Evolutionary conservation across 2,888 invertebrate genomes (phyloP), one percentile per base, ranked within the genome.

Genomic region (Mimas tiliae): DNA sequence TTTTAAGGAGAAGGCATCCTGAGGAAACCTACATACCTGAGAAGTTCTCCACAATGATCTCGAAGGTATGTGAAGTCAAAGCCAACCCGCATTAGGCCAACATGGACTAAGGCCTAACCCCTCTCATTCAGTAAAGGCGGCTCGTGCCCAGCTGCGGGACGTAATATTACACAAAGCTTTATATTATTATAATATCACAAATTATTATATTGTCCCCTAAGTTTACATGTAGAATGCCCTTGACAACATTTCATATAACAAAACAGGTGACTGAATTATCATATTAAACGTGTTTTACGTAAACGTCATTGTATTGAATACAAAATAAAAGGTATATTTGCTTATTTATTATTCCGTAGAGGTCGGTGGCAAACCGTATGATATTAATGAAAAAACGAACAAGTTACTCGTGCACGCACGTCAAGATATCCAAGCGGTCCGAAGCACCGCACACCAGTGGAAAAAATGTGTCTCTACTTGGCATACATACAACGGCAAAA

Each of bases 401-500:
- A 81, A 81, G 80, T 80, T 78, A 81, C 76, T 79, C 72, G 72
- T 79, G 81, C 82, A 80, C 82, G 80, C 81, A 79, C 75, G 78
- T 74, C 77, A 72, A 76, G 80, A 79, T 76, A 74, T 80, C 77
- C 81, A 80, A 81, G 77, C 81, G 70, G 77, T 74, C 76, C 79
- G 72, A 74, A 67, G 80, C 84, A 73, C 69, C 71, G 65, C 77
- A 78, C 78, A 75, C 74, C 70, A 72, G 69, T 74, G 81, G 82
- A 84, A 88, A 89, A 84, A 79, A 78, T 76, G 73, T 77, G 71
- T 72, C 69, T 79, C 79, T 72, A 76, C 52, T 11, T 68, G 11
- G 33, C 77, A 79, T 83, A 82, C 82, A 84, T 75, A 82, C 74
- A 77, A 67, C 67, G 74, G 76, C 77, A 84, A 86, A 87, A 86